Evolutionary conservation across 2,113 vertebrate genomes (phyloP), one percentile per base, ranked within the genome.

Genomic region (Guaruba guarouba): DNA sequence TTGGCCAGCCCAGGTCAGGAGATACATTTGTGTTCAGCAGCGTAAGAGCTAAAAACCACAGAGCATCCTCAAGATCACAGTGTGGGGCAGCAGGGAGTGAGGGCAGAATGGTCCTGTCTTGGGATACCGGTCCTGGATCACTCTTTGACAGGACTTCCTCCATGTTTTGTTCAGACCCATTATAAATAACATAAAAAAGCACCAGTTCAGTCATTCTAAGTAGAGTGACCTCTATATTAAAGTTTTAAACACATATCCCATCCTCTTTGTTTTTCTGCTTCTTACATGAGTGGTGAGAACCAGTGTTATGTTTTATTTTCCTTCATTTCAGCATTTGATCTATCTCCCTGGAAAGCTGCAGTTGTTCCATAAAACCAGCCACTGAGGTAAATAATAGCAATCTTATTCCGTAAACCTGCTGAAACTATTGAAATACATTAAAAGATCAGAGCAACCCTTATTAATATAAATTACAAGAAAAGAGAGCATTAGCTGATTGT

Each of bases 331-430:
- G 69, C 57, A 83, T 78, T 96, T 95, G 83, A 95, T 91, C 92
- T 92, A 82, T 83, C 78, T 96, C 71, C 80, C 64, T 5, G 9
- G 93, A 97, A 97, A 96, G 83, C 91, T 75, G 80, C 69, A 79
- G 92, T 90, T 95, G 77, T 90, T 95, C 85, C 78, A 94, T 95
- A 97, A 97, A 97, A 68, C 77, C 93, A 97, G 94, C 96, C 93
- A 90, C 84, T 59, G 81, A 94, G 76, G 96, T 92, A 96, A 97
- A 95, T 96, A 97, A 97, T 95, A 95, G 95, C 78, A 97, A 97
- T 94, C 80, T 78, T 92, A 55, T 37, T 82, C 62, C 88, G 96
- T 97, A 97, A 98, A 97, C 94, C 96, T 97, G 94, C 92, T 97
- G 91, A 97, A 97, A 95, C 90, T 81, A 84, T 96, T 96, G 95